These are phyloP conservation scores for Schizaphis graminum DNA, from an alignment of 2,888 invertebrate species.

Conservation along the genomic window DNA sequence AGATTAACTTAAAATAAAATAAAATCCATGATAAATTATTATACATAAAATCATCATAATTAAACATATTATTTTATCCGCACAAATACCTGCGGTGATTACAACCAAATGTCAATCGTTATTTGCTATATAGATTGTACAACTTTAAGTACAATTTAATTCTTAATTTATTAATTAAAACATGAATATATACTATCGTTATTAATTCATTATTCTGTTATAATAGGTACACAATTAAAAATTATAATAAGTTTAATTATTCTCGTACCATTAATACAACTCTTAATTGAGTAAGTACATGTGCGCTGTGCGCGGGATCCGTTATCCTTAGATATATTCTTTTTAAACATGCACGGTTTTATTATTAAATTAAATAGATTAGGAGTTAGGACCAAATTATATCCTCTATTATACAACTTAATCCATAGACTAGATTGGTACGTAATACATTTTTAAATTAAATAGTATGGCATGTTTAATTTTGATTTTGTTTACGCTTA, in stretches of 20 bases:
- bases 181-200: not conserved
- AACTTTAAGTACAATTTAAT: not conserved
- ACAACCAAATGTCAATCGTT: not conserved
- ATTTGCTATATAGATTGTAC: not conserved
- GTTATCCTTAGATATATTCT: not conserved
- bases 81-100: not conserved
- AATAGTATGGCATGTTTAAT: not conserved
- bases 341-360: not conserved
- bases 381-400: not conserved
- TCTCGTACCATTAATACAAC: not conserved
- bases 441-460: not conserved
- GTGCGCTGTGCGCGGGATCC: not conserved
- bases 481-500: conserved; percentile 37
- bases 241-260: not conserved
- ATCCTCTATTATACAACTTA: not conserved
- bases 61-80: not conserved
- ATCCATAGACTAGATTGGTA: conserved; percentile 30
- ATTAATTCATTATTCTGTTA: not conserved
- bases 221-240: not conserved
- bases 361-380: not conserved
- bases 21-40: not conserved
- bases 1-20: not conserved
- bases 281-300: not conserved
- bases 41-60: not conserved
- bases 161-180: not conserved